Conservation (phyloP, 2,888 invertebrate species). For the Lepidochitona cinerea region DNA sequence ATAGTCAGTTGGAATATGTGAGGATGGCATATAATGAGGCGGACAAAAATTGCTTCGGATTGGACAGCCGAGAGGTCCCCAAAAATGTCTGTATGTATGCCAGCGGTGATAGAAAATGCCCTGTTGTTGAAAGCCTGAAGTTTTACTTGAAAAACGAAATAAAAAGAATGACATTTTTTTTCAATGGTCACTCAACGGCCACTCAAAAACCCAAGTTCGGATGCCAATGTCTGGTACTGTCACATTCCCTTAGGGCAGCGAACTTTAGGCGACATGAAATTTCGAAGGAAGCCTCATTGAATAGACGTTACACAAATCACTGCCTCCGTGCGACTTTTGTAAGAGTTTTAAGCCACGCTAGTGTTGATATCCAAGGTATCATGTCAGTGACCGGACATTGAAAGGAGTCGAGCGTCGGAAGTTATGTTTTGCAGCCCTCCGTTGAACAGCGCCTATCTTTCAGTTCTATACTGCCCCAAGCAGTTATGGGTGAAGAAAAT, state of each 20-base stretch:
- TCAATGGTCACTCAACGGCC: neutral
- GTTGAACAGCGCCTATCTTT: neutral
- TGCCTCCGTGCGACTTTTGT: neutral
- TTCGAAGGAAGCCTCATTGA: neutral
- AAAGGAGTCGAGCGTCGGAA: neutral
- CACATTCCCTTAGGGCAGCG: neutral
- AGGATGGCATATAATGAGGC: neutral
- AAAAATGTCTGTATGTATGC: neutral
- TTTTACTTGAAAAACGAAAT: neutral
- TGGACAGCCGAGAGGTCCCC: neutral
- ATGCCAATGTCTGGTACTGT: neutral
- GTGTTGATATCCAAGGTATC: neutral
- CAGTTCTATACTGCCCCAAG: neutral
- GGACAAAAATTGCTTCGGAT: neutral
- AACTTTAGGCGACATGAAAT: neutral
- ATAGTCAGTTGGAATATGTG: neutral
- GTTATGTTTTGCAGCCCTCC: neutral
- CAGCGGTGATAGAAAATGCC: neutral
- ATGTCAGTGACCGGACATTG: neutral
- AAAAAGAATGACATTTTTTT: neutral
- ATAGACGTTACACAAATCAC: neutral
- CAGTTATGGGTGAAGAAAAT: neutral
- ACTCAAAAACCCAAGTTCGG: neutral
- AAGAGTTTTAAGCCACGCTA: neutral
- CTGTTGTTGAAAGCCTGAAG: neutral